Percentiles rank a stretch among this genome's conserved stretches.
phyloP scores from a whole-genome alignment of 2,888 invertebrate species.

The Himalopsyche japonica region DNA sequence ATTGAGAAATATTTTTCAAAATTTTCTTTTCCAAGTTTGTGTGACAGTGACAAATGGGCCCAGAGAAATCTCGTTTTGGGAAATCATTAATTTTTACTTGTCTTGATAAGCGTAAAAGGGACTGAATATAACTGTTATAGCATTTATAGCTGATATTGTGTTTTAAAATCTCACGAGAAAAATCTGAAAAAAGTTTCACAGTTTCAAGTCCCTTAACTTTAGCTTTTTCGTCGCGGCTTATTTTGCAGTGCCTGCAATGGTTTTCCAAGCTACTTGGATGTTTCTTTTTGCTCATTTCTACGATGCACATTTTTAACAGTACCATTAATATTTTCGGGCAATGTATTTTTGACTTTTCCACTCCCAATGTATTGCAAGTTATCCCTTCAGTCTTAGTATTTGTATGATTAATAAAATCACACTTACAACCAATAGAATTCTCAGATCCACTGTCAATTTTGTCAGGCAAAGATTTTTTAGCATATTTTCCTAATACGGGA shows the following conservation, averaged over 20 bases:
- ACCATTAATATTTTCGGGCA: neutral
- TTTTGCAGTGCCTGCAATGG: neutral
- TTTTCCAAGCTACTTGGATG: neutral
- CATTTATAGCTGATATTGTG: neutral
- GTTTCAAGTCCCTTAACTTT: too few relatives aligned
- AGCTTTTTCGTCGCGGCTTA: neutral
- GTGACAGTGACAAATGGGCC: neutral
- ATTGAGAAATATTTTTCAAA: too few relatives aligned
- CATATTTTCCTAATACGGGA: neutral
- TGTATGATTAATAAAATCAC: neutral
- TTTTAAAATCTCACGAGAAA: neutral
- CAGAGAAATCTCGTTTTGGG: too few relatives aligned
- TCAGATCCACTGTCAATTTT: neutral
- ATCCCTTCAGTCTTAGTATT: neutral
- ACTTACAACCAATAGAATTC: too few relatives aligned
- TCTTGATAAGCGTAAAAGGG: neutral
- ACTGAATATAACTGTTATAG: neutral
- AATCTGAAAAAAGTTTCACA: neutral
- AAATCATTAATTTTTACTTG: neutral
- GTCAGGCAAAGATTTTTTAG: too few relatives aligned
- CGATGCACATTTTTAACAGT: neutral
- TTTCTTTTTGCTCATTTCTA: neutral
- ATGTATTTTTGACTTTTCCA: neutral
- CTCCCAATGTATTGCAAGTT: neutral
- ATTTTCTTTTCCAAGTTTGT: neutral